These are phyloP conservation scores for Chelon labrosus DNA, from an alignment of 2,797 vertebrate species.

Conservation along the genomic window DNA sequence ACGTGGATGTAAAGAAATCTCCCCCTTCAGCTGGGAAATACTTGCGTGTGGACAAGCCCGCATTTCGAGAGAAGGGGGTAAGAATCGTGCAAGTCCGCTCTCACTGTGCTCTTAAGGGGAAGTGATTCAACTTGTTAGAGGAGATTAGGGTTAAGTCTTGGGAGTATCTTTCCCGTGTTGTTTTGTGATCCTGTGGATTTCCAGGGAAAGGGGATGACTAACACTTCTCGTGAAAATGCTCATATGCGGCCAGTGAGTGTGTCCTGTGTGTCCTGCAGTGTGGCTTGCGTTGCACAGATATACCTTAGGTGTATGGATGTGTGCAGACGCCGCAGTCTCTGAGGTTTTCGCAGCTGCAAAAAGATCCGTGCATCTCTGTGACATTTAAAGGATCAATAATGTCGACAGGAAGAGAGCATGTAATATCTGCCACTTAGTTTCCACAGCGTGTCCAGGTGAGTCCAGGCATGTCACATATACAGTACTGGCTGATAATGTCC, in stretches of 20 bases:
- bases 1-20: slow-evolving; percentile 64
- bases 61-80: slow-evolving; percentile 72
- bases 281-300: slow-evolving; percentile 41
- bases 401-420: slow-evolving; percentile 18
- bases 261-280: slow-evolving; percentile 52
- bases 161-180: slow-evolving; percentile 66
- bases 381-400: slow-evolving; percentile 34
- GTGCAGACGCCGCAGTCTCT: slow-evolving; percentile 49
- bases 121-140: slow-evolving; percentile 83
- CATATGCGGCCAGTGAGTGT: slow-evolving; percentile 28
- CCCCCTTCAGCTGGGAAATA: slow-evolving; percentile 40
- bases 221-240: slow-evolving; percentile 19
- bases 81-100: slow-evolving; percentile 51
- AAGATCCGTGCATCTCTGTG: slow-evolving; percentile 15
- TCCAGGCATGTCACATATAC: slow-evolving; percentile 53
- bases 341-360: slow-evolving; percentile 7
- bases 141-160: slow-evolving; percentile 80
- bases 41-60: slow-evolving; percentile 66
- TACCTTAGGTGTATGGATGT: slow-evolving; percentile 25
- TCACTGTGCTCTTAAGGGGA: slow-evolving; percentile 54
- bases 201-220: slow-evolving; percentile 35
- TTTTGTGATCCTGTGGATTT: slow-evolving; percentile 67
- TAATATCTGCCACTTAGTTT: slow-evolving; percentile 28
- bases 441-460: slow-evolving; percentile 61
- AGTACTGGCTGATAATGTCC: slow-evolving; percentile 49